Evolutionary conservation across 92 coral and sea anemone genomes (phyloP).

Genomic region (Muricea muricata): DNA sequence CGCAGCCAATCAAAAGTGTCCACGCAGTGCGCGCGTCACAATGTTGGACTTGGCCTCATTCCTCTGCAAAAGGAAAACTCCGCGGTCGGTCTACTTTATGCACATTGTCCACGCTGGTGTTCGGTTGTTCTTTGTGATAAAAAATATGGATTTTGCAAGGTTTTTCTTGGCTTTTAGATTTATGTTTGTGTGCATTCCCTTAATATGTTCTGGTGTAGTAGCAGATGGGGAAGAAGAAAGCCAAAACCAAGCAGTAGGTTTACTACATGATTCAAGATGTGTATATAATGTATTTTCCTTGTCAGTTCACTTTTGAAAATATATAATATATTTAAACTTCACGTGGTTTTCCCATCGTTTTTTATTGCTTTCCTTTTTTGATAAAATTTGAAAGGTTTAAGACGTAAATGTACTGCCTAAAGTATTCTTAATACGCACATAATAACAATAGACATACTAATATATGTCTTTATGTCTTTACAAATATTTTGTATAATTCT

Average conservation of each 20-base stretch:
- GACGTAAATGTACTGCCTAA: no score
- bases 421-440: no score
- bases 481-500: no score
- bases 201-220: not conserved
- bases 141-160: not conserved
- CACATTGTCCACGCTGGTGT: not conserved
- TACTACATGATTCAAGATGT: not conserved
- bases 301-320: not conserved
- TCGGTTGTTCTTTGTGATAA: not conserved
- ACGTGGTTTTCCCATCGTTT: not conserved
- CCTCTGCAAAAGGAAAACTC: not conserved
- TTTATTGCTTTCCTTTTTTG: not conserved
- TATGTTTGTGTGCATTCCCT: not conserved
- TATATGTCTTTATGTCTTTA: no score
- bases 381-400: no score
- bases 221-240: not conserved
- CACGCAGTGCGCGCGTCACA: constrained; percentile 38
- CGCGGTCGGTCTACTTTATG: constrained; percentile 6
- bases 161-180: not conserved
- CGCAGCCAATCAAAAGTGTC: constrained; percentile 35
- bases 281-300: not conserved
- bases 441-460: no score
- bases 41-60: not conserved
- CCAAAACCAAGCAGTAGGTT: constrained; percentile 2
- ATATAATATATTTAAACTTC: no score